A percentile compares a stretch with the other conserved stretches of the same genome.
Conservation (phyloP, 2,888 invertebrate species). For the Dasypogon diadema region DNA sequence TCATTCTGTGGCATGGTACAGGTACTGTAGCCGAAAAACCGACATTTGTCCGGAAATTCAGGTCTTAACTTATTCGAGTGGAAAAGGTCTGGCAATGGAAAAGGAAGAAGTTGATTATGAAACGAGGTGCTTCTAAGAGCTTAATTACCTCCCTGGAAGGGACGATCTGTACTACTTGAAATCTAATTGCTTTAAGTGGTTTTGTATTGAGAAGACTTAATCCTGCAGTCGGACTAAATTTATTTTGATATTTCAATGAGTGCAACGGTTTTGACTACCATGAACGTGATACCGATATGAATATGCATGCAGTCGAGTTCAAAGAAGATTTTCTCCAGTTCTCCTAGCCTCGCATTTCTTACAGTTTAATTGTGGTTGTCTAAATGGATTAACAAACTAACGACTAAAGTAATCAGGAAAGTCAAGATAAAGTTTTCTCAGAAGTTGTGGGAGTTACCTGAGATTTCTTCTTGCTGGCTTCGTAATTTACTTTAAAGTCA, state of each 20-base stretch:
- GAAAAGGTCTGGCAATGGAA: not conserved
- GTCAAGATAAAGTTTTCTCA: too few relatives aligned
- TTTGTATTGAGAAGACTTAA: slow-evolving; percentile 32
- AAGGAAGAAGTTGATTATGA: slow-evolving; percentile 4
- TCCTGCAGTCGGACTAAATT: not conserved
- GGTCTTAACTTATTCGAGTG: not conserved
- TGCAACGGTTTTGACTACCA: too few relatives aligned
- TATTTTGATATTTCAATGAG: slow-evolving; percentile 22
- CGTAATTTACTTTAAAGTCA: too few relatives aligned
- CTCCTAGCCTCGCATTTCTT: not conserved
- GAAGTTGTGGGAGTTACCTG: too few relatives aligned
- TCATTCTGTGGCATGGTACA: not conserved
- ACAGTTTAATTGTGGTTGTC: slow-evolving; percentile 22
- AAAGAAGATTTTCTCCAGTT: slow-evolving; percentile 4
- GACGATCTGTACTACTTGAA: slow-evolving; percentile 1
- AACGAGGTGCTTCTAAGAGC: slow-evolving; percentile 3
- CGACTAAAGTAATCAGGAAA: slow-evolving; percentile 7
- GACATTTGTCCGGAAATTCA: not conserved
- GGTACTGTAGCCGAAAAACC: not conserved
- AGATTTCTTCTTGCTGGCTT: too few relatives aligned
- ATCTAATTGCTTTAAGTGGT: slow-evolving; percentile 37
- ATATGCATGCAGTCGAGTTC: slow-evolving; percentile 15
- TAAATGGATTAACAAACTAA: slow-evolving; percentile 15
- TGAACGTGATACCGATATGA: too few relatives aligned
- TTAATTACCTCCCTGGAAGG: slow-evolving; percentile 21